Evolutionary conservation across 2,113 vertebrate genomes (phyloP).

Genomic region (Sminthopsis crassicaudata): DNA sequence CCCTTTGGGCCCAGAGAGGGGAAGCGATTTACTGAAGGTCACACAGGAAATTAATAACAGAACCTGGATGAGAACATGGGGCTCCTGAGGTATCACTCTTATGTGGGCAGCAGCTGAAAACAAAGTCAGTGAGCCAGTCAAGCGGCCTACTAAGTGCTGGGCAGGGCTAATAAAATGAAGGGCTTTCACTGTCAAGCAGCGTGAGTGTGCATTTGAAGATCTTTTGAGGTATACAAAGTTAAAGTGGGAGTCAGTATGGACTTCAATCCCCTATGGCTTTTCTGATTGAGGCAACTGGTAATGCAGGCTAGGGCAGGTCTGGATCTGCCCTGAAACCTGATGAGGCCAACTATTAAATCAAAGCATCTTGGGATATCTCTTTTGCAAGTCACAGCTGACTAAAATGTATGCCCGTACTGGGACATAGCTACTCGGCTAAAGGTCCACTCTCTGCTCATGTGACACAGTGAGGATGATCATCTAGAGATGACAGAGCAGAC

Average conservation of each 20-base stretch:
- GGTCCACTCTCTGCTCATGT: background rate
- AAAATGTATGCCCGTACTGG: background rate
- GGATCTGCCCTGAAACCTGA: background rate
- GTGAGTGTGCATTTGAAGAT: background rate
- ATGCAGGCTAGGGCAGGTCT: background rate
- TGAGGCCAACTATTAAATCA: background rate
- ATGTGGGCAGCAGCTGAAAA: background rate
- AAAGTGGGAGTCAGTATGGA: background rate
- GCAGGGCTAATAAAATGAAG: background rate
- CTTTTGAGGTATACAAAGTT: background rate
- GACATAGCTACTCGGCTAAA: background rate
- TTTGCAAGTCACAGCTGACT: background rate
- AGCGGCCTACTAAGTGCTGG: background rate
- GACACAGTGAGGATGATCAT: background rate
- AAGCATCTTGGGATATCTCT: background rate
- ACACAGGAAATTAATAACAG: background rate
- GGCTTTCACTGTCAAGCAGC: background rate
- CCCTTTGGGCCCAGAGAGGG: background rate
- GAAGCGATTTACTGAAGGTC: background rate
- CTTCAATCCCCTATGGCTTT: background rate
- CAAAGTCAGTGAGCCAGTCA: background rate
- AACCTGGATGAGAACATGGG: background rate
- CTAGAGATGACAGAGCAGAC: background rate
- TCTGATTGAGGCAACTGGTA: background rate
- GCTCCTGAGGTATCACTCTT: background rate